Evolutionary conservation across 2,113 vertebrate species (phyloP).

Genomic region (Eublepharis macularius): DNA sequence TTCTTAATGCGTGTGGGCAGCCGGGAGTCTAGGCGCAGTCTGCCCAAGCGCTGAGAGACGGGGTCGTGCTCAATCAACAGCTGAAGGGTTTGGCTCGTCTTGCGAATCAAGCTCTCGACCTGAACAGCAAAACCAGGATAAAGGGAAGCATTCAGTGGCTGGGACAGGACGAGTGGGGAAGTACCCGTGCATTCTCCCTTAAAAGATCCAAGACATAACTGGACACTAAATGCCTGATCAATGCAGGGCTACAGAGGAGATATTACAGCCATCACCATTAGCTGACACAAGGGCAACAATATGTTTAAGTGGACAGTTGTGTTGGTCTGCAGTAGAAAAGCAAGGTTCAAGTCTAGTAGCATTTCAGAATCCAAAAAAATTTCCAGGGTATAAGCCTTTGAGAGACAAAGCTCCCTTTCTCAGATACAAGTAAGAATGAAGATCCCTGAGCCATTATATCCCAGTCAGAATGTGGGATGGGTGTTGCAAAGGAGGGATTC

Average conservation of each 20-base stretch:
- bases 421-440: too few relatives aligned
- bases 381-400: too few relatives aligned
- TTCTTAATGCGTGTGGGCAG: constrained; percentile 81
- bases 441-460: too few relatives aligned
- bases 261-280: background rate
- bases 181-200: background rate
- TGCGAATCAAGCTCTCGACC: constrained; percentile 90
- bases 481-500: too few relatives aligned
- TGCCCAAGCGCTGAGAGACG: constrained; percentile 85
- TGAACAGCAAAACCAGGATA: constrained; percentile 59
- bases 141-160: background rate
- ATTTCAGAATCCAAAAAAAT: too few relatives aligned
- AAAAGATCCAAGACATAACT: background rate
- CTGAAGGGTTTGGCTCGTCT: constrained; percentile 91
- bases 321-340: too few relatives aligned
- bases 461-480: too few relatives aligned
- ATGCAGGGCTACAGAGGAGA: constrained; percentile 10
- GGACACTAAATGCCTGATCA: constrained; percentile 14
- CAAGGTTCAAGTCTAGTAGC: too few relatives aligned
- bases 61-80: constrained; percentile 95
- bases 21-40: constrained; percentile 81
- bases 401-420: too few relatives aligned
- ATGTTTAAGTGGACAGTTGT: too few relatives aligned
- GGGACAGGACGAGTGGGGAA: background rate
- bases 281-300: constrained; percentile 8